phyloP scores from a whole-genome alignment of 2,113 vertebrate species.

The Otolemur garnettii region DNA sequence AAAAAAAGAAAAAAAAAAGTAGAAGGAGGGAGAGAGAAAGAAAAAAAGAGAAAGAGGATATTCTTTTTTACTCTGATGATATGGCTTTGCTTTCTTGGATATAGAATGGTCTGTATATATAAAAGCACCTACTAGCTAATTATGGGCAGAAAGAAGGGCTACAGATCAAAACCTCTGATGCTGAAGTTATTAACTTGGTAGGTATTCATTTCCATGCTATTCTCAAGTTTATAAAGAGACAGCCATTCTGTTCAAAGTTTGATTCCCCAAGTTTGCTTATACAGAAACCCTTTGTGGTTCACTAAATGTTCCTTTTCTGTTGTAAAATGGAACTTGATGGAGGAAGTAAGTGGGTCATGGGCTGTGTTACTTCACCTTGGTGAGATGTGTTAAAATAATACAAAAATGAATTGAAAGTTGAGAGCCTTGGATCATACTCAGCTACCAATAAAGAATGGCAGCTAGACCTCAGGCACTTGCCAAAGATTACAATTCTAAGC shows the following conservation, averaged over 20 bases:
- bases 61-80: constrained; percentile 8
- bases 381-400: constrained; percentile 38
- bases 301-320: background rate
- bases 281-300: background rate
- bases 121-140: background rate
- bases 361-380: background rate
- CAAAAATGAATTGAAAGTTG: background rate
- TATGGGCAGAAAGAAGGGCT: background rate
- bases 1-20: too few species aligned
- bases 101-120: background rate
- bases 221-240: constrained; percentile 1
- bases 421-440: background rate
- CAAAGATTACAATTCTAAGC: background rate
- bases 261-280: background rate
- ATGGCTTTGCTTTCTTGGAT: background rate
- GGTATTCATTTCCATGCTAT: background rate
- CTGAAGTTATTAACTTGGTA: background rate
- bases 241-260: background rate
- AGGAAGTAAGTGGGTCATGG: background rate
- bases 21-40: background rate
- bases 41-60: background rate
- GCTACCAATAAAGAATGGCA: background rate
- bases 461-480: background rate
- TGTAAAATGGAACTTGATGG: background rate
- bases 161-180: background rate